Percentiles rank a stretch among this genome's conserved stretches.
Evolutionary conservation across 1,140 invertebrate species (phyloP).

Genomic region (Eriocheir sinensis): DNA sequence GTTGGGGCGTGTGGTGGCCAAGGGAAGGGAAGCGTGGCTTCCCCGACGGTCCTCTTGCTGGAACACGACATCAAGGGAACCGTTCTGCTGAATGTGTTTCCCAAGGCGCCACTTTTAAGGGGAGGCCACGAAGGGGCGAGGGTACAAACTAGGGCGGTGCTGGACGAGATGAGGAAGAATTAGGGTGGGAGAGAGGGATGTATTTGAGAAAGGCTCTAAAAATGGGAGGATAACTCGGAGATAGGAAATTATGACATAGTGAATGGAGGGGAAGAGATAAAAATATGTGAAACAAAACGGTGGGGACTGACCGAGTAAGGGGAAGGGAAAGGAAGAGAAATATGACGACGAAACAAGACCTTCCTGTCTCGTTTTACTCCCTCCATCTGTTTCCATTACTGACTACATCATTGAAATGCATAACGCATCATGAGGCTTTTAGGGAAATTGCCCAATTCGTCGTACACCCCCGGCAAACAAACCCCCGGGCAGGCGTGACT

Average conservation of each 20-base stretch:
- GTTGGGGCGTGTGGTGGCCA: not conserved
- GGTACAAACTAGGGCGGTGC: not conserved
- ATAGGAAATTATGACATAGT: not conserved
- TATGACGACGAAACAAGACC: no score
- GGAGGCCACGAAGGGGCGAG: not conserved
- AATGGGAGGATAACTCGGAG: no score
- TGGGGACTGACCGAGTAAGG: no score
- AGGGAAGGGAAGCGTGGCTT: not conserved
- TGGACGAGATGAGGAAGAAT: no score
- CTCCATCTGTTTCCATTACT: not conserved
- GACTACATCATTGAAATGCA: not conserved
- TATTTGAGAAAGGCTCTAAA: no score
- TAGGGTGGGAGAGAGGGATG: no score
- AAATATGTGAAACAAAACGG: not conserved
- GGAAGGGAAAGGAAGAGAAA: not conserved
- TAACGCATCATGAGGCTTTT: not conserved
- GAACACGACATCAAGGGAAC: not conserved
- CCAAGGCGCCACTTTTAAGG: not conserved
- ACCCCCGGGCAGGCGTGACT: no score
- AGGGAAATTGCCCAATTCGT: not conserved
- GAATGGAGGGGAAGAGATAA: no score
- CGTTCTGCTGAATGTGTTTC: not conserved
- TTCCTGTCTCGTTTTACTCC: no score
- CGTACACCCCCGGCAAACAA: no score
- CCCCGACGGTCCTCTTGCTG: not conserved